Percentiles rank a stretch among this genome's conserved stretches.
phyloP scores from a whole-genome alignment of 53 echinoderm and acorn worm genomes.

The Henricia sp. region DNA sequence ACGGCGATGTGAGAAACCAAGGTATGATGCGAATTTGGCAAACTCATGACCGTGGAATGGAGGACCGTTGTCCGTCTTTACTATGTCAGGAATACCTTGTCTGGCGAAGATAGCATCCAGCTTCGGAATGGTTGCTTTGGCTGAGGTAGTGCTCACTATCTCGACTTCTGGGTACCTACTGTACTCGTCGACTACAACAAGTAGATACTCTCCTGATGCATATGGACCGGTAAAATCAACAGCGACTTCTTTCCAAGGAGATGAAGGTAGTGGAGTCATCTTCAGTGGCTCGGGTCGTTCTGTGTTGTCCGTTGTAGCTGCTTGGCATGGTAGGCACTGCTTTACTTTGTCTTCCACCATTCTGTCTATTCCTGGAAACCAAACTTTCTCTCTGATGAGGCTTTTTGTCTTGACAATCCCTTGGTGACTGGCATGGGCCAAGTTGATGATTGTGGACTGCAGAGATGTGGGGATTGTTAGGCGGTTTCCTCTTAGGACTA shows the following conservation, averaged over 20 bases:
- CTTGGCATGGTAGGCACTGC: slow-evolving; percentile 36
- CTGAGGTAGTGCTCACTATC: slow-evolving; percentile 45
- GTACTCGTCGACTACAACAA: slow-evolving; percentile 54
- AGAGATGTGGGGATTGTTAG: too few relatives aligned
- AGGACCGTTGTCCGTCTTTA: slow-evolving; percentile 70
- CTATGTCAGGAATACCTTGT: slow-evolving; percentile 44
- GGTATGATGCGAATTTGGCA: slow-evolving; percentile 18
- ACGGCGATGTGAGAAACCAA: slow-evolving; percentile 46
- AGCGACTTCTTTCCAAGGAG: slow-evolving; percentile 15
- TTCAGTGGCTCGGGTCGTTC: slow-evolving; percentile 10
- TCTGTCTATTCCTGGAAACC: slow-evolving; percentile 27
- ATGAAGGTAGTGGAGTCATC: slow-evolving; percentile 19
- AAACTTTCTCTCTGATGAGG: too few relatives aligned
- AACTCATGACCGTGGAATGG: slow-evolving; percentile 60
- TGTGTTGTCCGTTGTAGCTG: slow-evolving; percentile 10
- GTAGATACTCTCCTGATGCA: slow-evolving; percentile 18
- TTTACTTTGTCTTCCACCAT: slow-evolving; percentile 5
- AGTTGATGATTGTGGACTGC: too few relatives aligned
- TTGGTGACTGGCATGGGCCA: too few relatives aligned
- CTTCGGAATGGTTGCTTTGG: slow-evolving; percentile 59
- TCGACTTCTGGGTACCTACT: slow-evolving; percentile 48
- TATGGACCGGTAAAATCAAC: slow-evolving; percentile 22
- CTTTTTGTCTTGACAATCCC: too few relatives aligned
- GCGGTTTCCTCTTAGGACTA: too few relatives aligned
- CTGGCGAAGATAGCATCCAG: slow-evolving; percentile 60